Base-by-base conservation (phyloP, 1,140 invertebrate genomes). In the Lamellibrachia luymesi region DNA sequence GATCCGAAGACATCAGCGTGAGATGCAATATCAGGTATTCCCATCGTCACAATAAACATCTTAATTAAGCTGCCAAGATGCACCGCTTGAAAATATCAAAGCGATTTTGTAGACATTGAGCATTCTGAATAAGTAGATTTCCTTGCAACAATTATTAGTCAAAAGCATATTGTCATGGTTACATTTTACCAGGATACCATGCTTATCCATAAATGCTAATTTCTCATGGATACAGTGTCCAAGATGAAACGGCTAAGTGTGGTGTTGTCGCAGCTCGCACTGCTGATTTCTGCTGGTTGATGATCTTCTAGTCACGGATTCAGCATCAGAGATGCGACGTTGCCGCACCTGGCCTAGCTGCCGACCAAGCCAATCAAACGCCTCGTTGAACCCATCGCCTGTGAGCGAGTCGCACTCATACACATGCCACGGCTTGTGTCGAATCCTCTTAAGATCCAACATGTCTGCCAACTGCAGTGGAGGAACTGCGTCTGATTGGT, bases 331-430 rank as follows among this genome's bases (percentile, higher is more conserved):
- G 64, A 80, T 10, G 2, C 64, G 64, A 17, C 13, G 64, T 80
- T 8, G 64, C 13, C 64, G 64, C 64, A 80, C 13, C 25, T 22
- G 13, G 2, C 92, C 38, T n/a, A 93, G 89, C 27, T 56, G 92
- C 56, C 49, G 89, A 25, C 52, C 92, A n/a, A 93, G 89, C 92
- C 92, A 93, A 89, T 93, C 92, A 27, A 93, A 38, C 38, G 27
- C 92, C 49, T 93, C 92, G 89, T 90, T 90, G 49, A 93, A 89
- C 13, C 92, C 92, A n/a, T 93, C 92, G 38, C 92, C 92, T 17
- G 92, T 93, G n/a, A 93, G 49, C n/a, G 27, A 52, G 51, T 93
- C 92, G 8, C 27, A 51, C n/a, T 17, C 27, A 49, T 49, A 13
- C 27, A 93, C 52, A 89, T 50, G 52, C 92, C 92, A 93, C 7